phyloP scores from a whole-genome alignment of 2,797 vertebrate genomes.

The Danio choprae region DNA sequence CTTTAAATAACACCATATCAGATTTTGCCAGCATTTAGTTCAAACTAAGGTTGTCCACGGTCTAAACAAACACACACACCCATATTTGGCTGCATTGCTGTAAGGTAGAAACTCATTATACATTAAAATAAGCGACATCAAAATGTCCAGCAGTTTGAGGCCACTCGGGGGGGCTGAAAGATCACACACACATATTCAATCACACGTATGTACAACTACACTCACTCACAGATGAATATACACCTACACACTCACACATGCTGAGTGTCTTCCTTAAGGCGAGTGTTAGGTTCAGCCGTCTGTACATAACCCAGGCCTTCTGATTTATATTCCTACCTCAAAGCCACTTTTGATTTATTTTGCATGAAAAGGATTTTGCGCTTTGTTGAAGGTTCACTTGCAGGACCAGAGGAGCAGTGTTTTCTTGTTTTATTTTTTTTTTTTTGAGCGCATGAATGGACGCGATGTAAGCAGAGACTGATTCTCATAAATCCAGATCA shows the following conservation, averaged over 20 bases:
- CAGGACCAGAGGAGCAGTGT: slow-evolving; percentile 1
- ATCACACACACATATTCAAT: slow-evolving; percentile 50
- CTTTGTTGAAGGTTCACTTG: slow-evolving; percentile 34
- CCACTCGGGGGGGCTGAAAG: slow-evolving; percentile 70
- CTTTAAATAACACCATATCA: background rate
- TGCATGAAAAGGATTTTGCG: slow-evolving; percentile 49
- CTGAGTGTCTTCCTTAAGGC: slow-evolving; percentile 11
- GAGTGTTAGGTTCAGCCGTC: slow-evolving; percentile 39
- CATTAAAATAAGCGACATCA: slow-evolving; percentile 68
- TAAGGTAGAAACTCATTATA: slow-evolving; percentile 70
- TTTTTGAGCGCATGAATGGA: background rate
- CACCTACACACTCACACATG: slow-evolving; percentile 40
- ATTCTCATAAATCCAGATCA: slow-evolving; percentile 26
- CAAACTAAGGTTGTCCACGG: background rate
- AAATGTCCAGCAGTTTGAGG: slow-evolving; percentile 65
- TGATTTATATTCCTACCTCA: slow-evolving; percentile 59
- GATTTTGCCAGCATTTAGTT: background rate
- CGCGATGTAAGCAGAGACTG: background rate
- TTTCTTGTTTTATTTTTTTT: background rate
- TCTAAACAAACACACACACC: background rate
- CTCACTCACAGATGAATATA: slow-evolving; percentile 37
- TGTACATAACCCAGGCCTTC: slow-evolving; percentile 52
- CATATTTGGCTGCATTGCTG: slow-evolving; percentile 67
- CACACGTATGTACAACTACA: slow-evolving; percentile 30
- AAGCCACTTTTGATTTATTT: slow-evolving; percentile 66